Base-by-base conservation (phyloP, 2,888 invertebrate genomes). In the Antitype chi region DNA sequence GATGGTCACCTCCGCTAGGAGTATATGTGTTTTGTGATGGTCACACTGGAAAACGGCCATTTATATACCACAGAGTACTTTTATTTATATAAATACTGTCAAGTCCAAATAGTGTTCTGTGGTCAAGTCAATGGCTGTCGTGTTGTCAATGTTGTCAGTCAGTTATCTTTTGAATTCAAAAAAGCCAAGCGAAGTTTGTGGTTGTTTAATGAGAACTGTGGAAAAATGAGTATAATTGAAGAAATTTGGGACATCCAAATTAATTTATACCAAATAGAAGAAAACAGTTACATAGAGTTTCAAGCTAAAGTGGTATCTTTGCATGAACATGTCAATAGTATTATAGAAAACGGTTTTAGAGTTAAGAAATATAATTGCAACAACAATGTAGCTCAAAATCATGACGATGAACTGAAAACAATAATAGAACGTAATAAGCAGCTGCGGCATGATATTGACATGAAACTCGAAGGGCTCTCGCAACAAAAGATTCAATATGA, bases 341-440 rank as follows among this genome's bases (percentile, higher is more conserved):
- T 91, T 59, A 75, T 95, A 43, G 90, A 93, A 85, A 91, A 92
- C 52, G 86, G 88, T 70, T 94, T 94, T 77, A 90, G 88, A 87
- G 81, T 78, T 59, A 89, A 90, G 60, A 91, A 88, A 74, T 86
- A 82, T 62, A 88, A 87, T 68, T 88, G 84, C 53, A 89, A 88
- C 78, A 86, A 85, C 32, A 89, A 81, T 73, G 74, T 84, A 28
- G 74, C 83, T 47, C 87, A 87, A 79, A 93, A 87, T 81, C 90
- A 92, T 80, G 94, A 96, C 32, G 92, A 94, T 68, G 93, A 95
- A 76, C 81, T 96, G 1, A 92, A 90, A 88, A 78, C 78, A 52
- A 77, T 95, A 8, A 80, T 89, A 28, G 95, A 95, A 67, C 89
- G 80, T 76, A 96, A 96, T 86, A 94, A 92, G 85, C 88, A 92